Percentiles rank a stretch among this genome's conserved stretches.
phyloP scores from a whole-genome alignment of 2,113 vertebrate species.

The Herpailurus yagouaroundi region DNA sequence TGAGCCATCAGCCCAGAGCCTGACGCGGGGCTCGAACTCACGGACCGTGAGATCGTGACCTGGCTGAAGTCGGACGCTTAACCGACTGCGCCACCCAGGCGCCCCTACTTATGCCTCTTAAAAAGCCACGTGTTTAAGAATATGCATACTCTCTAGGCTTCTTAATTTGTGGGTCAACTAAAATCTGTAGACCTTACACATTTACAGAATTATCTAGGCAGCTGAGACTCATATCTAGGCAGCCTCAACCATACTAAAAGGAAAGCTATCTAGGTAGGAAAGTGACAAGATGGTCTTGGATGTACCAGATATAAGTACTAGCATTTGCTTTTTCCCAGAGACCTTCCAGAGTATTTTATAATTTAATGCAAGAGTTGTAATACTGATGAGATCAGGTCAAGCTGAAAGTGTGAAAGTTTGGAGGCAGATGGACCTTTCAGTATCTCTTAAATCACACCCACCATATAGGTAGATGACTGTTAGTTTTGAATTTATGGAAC shows the following conservation, averaged over 20 bases:
- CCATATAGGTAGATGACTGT: not conserved
- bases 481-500: slow-evolving; percentile 2
- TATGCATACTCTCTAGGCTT: not conserved
- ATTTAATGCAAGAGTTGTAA: not conserved
- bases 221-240: not conserved
- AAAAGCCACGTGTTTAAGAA: not conserved
- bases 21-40: too few species aligned
- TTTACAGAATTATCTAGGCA: not conserved
- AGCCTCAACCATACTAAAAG: not conserved
- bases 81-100: too few species aligned
- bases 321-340: slow-evolving; percentile 12
- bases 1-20: too few species aligned
- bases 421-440: not conserved
- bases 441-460: not conserved
- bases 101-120: not conserved
- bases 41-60: too few species aligned
- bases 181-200: not conserved
- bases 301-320: not conserved
- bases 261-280: not conserved
- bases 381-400: not conserved
- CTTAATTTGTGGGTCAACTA: not conserved
- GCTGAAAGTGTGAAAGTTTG: not conserved
- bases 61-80: too few species aligned
- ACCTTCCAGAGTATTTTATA: not conserved
- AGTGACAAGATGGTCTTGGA: not conserved